Base-by-base conservation (phyloP, 2,113 vertebrate species). In the Megaceryle torquata region DNA sequence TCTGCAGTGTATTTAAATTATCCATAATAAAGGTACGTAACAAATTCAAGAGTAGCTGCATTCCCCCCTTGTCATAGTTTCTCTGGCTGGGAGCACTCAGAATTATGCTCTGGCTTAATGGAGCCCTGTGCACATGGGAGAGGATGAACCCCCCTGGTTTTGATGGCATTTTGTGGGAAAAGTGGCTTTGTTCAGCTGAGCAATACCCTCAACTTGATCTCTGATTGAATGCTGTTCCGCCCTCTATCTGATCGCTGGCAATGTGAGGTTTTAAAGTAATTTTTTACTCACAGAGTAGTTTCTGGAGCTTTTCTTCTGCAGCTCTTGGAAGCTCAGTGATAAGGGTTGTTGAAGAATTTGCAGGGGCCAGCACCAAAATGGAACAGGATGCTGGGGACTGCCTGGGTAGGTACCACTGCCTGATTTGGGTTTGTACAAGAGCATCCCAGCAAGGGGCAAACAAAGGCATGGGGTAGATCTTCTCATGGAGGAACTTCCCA, bases 11-110 rank as follows among this genome's bases (percentile, higher is more conserved):
- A 33, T 94, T 97, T 89, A 92, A 94, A 94, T 94, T 46, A 87
- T 51, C 92, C 67, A 13, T 59, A 89, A 96, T 96, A 94, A 96
- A 93, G 96, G 86, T 59, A 95, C 86, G 68, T 57, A 94, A 94
- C 91, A 80, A 92, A 95, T 82, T 91, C 7, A 15, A 96, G 86
- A 59, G 86, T 74, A 33, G 88, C 67, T 89, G 78, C 74, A 39
- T 86, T 93, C 86, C 61, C 70, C 77, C 74, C 70, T 89, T 28
- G n/a, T 79, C 83, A 80, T 81, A 39, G 86, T 68, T 84, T 41
- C 77, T 54, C 83, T 80, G 86, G 1, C 18, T 77, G 76, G 51
- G 46, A 67, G 59, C 79, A 56, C 71, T 77, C 54, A 28, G 69
- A 65, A 46, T 80, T 83, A 54, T 0, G 0, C 79, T 43, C 79